Base-by-base conservation (phyloP, 1,140 invertebrate genomes). In the Drosophila varians region DNA sequence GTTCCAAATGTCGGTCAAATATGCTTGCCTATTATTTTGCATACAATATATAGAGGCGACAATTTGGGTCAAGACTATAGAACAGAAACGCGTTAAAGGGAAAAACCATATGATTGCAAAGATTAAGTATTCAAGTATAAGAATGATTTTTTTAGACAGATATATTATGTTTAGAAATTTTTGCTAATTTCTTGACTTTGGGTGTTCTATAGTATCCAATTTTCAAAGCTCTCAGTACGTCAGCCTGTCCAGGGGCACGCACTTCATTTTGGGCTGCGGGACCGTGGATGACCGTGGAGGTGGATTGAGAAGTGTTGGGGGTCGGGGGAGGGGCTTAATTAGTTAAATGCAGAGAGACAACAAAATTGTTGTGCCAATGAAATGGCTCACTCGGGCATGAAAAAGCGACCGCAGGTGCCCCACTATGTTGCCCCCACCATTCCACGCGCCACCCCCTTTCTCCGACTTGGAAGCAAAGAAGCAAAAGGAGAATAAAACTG, bases 301-400 rank as follows among this genome's bases (percentile, higher is more conserved):
- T 26, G 25, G 25, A 26, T 26, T 26, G 25, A 26, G 7, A 26
- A 26, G 7, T n/a, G 7, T 4, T 9, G 11, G 6, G 19, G 36
- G 16, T 6, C 4, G 46, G 14, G 23, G 49, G 23, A 36, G 26
- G 62, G 47, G 60, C 76, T 77, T 83, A 87, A 88, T 88, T 87
- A 88, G 82, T 80, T 87, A 77, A 87, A 86, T 83, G 70, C 60
- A 53, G 51, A 69, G 55, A 74, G 74, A 79, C 79, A 76, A 77
- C 82, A 69, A 76, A 84, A 84, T 80, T 62, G 80, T 74, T 86
- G 53, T 72, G 66, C 76, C 80, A 84, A 86, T 84, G 80, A 80
- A 86, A 80, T 76, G 55, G 82, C 71, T 78, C 80, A 74, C 43
- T 75, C 66, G 71, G 76, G 72, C 80, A 80, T 84, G 58, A 68